These are phyloP conservation scores for Nymphicus hollandicus DNA, from an alignment of 2,113 vertebrate species.

Conservation along the genomic window DNA sequence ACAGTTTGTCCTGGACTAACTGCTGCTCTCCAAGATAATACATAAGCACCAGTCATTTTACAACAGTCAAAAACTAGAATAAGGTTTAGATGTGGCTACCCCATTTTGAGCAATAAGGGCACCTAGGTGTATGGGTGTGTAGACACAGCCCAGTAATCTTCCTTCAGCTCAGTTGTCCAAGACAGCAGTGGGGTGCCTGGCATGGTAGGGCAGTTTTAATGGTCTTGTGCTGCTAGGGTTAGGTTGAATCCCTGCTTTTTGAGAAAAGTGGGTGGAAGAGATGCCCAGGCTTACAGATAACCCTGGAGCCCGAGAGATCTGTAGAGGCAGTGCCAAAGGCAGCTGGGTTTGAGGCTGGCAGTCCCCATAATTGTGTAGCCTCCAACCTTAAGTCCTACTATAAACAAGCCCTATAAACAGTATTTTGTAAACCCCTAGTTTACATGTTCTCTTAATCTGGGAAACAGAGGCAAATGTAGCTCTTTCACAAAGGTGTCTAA, in stretches of 20 bases:
- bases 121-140: accelerated
- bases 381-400: not conserved
- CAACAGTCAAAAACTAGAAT: not conserved
- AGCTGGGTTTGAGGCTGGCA: not conserved
- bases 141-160: not conserved
- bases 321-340: not conserved
- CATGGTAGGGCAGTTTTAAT: not conserved
- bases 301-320: not conserved
- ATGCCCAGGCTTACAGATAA: not conserved
- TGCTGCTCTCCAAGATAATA: not conserved
- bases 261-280: not conserved
- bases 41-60: not conserved
- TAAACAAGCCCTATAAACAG: not conserved
- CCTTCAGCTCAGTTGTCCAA: not conserved
- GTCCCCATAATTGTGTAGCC: not conserved
- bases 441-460: not conserved
- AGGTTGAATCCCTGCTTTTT: not conserved
- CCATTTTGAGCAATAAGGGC: not conserved
- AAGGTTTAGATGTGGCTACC: not conserved
- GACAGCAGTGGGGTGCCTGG: not conserved
- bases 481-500: not conserved
- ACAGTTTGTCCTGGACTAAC: not conserved
- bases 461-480: not conserved
- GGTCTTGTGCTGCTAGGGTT: not conserved
- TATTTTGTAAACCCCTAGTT: not conserved